Base-by-base conservation (phyloP, 2,113 vertebrate species). In the Mus spicilegus region DNA sequence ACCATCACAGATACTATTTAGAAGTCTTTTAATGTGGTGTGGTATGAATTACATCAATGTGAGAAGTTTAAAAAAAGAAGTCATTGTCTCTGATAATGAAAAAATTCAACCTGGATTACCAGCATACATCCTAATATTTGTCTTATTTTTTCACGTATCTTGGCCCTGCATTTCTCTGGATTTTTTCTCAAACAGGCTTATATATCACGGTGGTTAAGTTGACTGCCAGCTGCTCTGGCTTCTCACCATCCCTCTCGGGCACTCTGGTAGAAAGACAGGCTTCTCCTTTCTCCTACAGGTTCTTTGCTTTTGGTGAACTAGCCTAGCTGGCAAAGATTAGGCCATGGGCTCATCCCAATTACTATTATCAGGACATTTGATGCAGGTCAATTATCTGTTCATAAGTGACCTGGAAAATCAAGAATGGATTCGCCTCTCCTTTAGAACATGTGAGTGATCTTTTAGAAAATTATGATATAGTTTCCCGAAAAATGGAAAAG, bases 401-500 rank as follows among this genome's bases (percentile, higher is more conserved):
- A 30, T 7, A 82, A 78, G 72, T 46, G 33, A 87, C 33, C 30
- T 90, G 46, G 26, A 46, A 75, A 56, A 54, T 22, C 69, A 90
- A 22, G 36, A 69, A 65, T 46, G 28, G 24, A 90, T 36, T 84
- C 14, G 39, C 28, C 36, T 93, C 22, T 20, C 26, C 4, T 89
- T 89, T 42, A 42, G 22, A 87, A 75, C 28, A 12, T 46, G 75
- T 36, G 33, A 49, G 4, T 91, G 9, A n/a, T 46, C 93, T 3
- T 33, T 61, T 33, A 61, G 75, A 94, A 89, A 96, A 90, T 4
- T 51, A 16, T 28, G 28, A 7, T 36, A 63, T 30, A 22, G 17
- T 63, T 95, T 87, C 51, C 51, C 87, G 13, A 46, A 95, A 92
- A 89, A 73, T n/a, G 30, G 12, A 4, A 78, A 78, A 92, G 77